Conservation (phyloP, 2,888 invertebrate genomes). For the Drosophila meridiana region DNA sequence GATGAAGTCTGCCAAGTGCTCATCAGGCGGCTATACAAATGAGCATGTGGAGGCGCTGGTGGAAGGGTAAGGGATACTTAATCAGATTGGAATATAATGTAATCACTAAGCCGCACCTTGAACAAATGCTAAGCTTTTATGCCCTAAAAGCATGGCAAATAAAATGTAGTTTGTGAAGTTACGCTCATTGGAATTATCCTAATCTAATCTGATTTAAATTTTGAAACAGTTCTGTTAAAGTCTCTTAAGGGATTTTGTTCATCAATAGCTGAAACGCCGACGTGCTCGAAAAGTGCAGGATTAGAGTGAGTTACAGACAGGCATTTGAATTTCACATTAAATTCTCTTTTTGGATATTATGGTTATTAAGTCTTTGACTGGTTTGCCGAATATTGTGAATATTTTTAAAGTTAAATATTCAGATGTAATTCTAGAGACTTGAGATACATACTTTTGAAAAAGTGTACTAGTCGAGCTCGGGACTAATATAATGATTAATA, state of each 20-base stretch:
- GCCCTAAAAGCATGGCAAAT: conserved; percentile 1
- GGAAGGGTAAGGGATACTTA: conserved; percentile 7
- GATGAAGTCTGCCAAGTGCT: conserved; percentile 70
- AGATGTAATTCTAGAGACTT: neutral
- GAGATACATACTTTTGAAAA: neutral
- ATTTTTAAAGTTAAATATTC: neutral
- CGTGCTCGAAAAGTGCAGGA: too few relatives aligned
- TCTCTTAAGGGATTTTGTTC: neutral
- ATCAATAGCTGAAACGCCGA: neutral
- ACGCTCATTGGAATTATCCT: neutral
- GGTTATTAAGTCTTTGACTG: neutral
- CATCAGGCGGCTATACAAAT: conserved; percentile 43
- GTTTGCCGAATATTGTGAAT: neutral
- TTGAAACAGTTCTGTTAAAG: neutral
- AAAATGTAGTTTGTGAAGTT: neutral
- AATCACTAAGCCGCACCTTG: conserved; percentile 48
- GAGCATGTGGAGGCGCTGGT: neutral
- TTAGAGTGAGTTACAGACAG: neutral
- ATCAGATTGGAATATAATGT: conserved; percentile 37
- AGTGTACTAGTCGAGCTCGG: too few relatives aligned
- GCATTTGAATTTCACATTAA: neutral
- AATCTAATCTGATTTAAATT: neutral
- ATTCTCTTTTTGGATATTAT: neutral
- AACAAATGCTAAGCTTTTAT: conserved; percentile 19
- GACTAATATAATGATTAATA: too few relatives aligned